Evolutionary conservation across 2,888 invertebrate species (phyloP), one percentile per base, ranked within the genome.

Genomic region (Cheilosia urbana): DNA sequence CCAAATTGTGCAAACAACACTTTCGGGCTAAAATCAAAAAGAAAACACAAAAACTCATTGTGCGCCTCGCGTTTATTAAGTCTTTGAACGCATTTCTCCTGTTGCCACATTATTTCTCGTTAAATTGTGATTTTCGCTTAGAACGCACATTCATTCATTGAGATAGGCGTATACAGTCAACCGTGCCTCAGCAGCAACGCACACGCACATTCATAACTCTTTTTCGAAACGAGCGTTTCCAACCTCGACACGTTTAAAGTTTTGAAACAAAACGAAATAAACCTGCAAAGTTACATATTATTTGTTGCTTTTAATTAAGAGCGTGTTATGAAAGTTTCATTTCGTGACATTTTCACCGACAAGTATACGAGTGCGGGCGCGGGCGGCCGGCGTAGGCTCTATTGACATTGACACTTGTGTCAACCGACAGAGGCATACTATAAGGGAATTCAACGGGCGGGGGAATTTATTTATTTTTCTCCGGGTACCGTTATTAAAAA

Each of bases 281-380:
- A 47, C 9, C 79, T 75, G 49, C 34, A 47, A 45, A 69, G 84
- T 69, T 63, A 75, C 62, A 66, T 68, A 24, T 60, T 68, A 24
- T 60, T 71, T 45, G 15, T 85, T 71, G 71, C 51, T 85, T 85
- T 85, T 85, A 81, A 85, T 85, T 85, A 85, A 76, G 76, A 53
- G 68, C 85, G 68, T 68, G 81, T 71, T 80, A 69, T 9, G 72
- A 85, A 47, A 85, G 62, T 81, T 85, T 85, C 55, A 63, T 81
- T 85, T 85, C 55, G 57, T 62, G 76, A 76, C 66, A 58, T 57
- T 69, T 68, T 4, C 42, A 53, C 58, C 5, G 21, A 40, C 58
- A 34, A 19, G 19, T 19, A n/a, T 21, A 21, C 17, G 30, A 24
- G 13, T n/a, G 57, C 9, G 49, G 40, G 34, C n/a, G 66, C 24